Evolutionary conservation across 2,888 invertebrate genomes (phyloP), one percentile per base, ranked within the genome.

Genomic region (Megalurothrips usitatus): DNA sequence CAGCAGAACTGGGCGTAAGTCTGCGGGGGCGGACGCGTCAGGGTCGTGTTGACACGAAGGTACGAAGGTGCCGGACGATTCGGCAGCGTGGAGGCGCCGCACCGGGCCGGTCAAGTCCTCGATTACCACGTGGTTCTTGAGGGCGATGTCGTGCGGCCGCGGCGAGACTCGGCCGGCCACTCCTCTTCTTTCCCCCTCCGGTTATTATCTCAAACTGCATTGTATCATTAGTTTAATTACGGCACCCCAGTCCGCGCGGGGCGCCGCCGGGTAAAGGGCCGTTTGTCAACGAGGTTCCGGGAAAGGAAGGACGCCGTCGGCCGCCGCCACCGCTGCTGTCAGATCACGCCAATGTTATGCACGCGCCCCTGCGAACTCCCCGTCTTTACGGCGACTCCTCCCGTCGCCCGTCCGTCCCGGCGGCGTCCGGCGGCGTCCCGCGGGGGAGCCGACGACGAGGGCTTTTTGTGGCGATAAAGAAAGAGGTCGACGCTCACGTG

Each of bases 271-370:
- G 17, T 58, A 58, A 58, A 58, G 58, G 58, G 68, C 26, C 23
- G 68, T 75, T 75, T 75, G 68, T 75, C 68, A 75, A 75, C 68
- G 68, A 75, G 68, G 68, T 75, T 26, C 68, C 26, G 68, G 26
- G 68, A 75, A 75, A 26, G 11, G 10, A 75, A 68, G 2, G 1
- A 14, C 52, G 1, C 68, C 68, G 10, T 14, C 49, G 14, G 10
- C 52, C 52, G 10, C 49, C 49, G 49, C 49, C 52, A 52, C 14
- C 52, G 52, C 52, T 2, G 19, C 52, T 9, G 14, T 9, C 52
- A 52, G 52, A 52, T 1, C 26, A 26, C 26, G 68, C 68, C 10
- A 23, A 68, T 23, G 23, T 68, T 63, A 68, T 68, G 23, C 58
- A 58, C 34, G 34, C 52, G 52, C 52, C 10, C 19, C 34, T 4